phyloP scores from a whole-genome alignment of 2,888 invertebrate species.

The Strigamia crassipes region DNA sequence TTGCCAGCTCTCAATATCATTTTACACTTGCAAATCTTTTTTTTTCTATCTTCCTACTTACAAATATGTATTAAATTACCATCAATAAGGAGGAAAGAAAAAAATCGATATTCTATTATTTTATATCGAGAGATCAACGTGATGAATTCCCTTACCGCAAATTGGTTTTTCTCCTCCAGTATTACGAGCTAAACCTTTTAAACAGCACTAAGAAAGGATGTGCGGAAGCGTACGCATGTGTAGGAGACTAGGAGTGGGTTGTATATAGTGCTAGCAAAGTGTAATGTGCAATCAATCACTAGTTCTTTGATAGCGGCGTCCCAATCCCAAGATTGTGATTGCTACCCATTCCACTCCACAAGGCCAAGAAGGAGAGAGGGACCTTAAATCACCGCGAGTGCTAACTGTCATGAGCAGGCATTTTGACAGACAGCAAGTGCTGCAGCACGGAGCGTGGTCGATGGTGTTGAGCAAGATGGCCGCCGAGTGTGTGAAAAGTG shows the following conservation, averaged over 20 bases:
- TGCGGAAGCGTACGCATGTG: neutral
- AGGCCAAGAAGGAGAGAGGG: constrained; percentile 36
- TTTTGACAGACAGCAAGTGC: constrained; percentile 19
- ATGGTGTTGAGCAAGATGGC: neutral
- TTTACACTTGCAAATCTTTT: neutral
- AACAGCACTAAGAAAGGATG: neutral
- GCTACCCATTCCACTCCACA: constrained; percentile 19
- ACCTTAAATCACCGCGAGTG: constrained; percentile 7
- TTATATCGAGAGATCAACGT: neutral
- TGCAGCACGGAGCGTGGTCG: neutral
- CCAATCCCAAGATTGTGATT: constrained; percentile 19
- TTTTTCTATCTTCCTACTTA: neutral
- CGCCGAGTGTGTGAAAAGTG: neutral
- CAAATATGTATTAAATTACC: neutral
- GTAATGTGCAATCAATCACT: constrained; percentile 43
- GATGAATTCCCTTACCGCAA: neutral
- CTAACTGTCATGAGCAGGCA: constrained; percentile 21
- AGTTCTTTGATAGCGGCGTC: constrained; percentile 17
- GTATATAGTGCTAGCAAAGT: neutral
- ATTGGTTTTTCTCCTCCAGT: neutral
- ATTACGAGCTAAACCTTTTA: constrained; percentile 5
- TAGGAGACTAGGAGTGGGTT: neutral
- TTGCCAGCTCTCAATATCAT: neutral
- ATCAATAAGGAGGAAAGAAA: neutral
- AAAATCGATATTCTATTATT: neutral